Percentiles rank a stretch among this genome's conserved stretches.
phyloP scores from a whole-genome alignment of 2,797 vertebrate genomes.

The Nannoperca obscura region DNA sequence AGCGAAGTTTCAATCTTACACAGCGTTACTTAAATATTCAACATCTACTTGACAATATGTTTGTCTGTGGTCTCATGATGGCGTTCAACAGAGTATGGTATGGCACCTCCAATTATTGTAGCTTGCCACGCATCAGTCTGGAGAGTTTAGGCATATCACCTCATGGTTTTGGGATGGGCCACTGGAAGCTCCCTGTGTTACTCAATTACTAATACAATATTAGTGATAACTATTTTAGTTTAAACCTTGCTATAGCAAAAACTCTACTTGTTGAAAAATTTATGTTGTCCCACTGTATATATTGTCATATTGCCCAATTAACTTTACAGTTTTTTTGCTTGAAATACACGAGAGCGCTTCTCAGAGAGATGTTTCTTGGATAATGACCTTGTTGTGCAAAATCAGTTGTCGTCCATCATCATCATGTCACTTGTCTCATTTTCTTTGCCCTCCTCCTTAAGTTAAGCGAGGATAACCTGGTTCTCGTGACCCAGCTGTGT shows the following conservation, averaged over 20 bases:
- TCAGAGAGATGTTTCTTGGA: neutral
- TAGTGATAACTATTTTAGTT: neutral
- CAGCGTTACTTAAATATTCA: neutral
- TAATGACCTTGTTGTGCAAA: neutral
- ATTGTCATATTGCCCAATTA: neutral
- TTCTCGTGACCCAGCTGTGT: slow-evolving; percentile 17
- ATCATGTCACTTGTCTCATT: neutral
- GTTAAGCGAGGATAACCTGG: slow-evolving; percentile 15
- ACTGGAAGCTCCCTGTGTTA: neutral
- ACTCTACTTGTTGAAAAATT: neutral
- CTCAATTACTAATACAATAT: neutral
- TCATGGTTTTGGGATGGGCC: neutral
- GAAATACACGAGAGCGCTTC: neutral
- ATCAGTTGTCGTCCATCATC: neutral
- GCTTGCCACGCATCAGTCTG: too few relatives aligned
- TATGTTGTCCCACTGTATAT: neutral
- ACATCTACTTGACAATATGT: neutral
- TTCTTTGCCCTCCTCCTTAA: neutral
- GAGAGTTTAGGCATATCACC: neutral
- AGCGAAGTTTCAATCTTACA: neutral
- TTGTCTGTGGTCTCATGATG: neutral
- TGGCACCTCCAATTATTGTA: too few relatives aligned
- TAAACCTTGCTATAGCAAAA: neutral
- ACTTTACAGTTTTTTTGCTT: neutral
- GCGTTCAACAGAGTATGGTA: too few relatives aligned